A percentile compares a stretch with the other conserved stretches of the same genome.
Evolutionary conservation across 2,113 vertebrate genomes (phyloP).

Genomic region (Mormyrus iriodes): DNA sequence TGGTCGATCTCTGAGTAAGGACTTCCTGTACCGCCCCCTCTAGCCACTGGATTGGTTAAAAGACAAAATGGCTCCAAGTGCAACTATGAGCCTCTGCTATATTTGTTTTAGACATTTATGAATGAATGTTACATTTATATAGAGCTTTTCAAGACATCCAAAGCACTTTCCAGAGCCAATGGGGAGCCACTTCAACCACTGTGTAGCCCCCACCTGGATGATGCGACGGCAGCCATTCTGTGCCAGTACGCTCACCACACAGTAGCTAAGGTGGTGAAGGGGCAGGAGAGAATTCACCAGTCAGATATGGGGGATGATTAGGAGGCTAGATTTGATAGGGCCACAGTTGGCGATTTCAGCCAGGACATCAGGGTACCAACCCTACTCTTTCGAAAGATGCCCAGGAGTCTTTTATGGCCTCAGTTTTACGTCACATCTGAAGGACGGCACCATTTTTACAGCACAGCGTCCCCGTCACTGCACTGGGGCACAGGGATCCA

Average conservation of each 20-base stretch:
- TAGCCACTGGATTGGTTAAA: not conserved
- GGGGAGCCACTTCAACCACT: not conserved
- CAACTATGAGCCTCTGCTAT: not conserved
- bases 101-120: not conserved
- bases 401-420: not conserved
- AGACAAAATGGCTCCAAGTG: not conserved
- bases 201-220: not conserved
- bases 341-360: not conserved
- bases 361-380: too few relatives aligned
- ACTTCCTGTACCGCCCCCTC: not conserved
- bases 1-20: too few relatives aligned
- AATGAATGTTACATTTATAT: not conserved
- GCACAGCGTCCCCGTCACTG: not conserved
- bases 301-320: not conserved
- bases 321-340: not conserved
- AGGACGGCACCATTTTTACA: not conserved
- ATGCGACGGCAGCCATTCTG: not conserved
- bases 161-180: not conserved
- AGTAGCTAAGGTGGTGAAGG: not conserved
- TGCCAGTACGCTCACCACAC: not conserved
- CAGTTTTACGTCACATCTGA: not conserved
- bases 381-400: not conserved
- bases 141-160: not conserved
- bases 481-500: not conserved
- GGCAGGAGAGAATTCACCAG: not conserved